Evolutionary conservation across 2,797 vertebrate genomes (phyloP).

Genomic region (Okamejei kenojei): DNA sequence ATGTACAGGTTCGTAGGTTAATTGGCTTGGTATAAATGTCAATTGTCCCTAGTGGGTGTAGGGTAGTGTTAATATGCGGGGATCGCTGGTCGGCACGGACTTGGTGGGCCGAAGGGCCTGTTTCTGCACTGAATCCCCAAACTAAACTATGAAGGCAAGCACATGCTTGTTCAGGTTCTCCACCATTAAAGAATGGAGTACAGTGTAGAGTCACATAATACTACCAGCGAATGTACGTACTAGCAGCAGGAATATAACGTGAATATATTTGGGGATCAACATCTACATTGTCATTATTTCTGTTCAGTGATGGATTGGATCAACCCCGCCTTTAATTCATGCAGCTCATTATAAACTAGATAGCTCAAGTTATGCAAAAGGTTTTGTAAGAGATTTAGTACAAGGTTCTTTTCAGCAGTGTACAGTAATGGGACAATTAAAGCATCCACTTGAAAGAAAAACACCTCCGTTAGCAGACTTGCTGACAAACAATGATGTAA

Average conservation of each 20-base stretch:
- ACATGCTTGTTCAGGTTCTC: too few relatives aligned
- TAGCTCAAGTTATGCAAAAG: neutral
- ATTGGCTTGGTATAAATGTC: too few relatives aligned
- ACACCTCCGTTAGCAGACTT: neutral
- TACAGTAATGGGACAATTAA: constrained; percentile 23
- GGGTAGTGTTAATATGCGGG: too few relatives aligned
- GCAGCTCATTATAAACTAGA: neutral
- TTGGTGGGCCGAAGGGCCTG: too few relatives aligned
- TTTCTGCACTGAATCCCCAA: too few relatives aligned
- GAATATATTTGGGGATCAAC: neutral
- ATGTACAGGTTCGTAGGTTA: too few relatives aligned
- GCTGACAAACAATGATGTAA: constrained; percentile 22
- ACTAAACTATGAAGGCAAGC: neutral
- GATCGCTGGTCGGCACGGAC: too few relatives aligned
- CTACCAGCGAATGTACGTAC: neutral
- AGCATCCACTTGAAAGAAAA: neutral
- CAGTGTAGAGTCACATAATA: neutral
- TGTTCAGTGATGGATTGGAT: neutral
- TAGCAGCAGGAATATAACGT: neutral
- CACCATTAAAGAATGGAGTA: neutral
- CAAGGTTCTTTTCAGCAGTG: neutral
- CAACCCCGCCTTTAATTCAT: neutral
- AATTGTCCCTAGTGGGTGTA: too few relatives aligned
- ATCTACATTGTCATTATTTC: constrained; percentile 14
- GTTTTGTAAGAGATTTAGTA: neutral